phyloP scores from a whole-genome alignment of 2,113 vertebrate species.

The Vombatus ursinus region DNA sequence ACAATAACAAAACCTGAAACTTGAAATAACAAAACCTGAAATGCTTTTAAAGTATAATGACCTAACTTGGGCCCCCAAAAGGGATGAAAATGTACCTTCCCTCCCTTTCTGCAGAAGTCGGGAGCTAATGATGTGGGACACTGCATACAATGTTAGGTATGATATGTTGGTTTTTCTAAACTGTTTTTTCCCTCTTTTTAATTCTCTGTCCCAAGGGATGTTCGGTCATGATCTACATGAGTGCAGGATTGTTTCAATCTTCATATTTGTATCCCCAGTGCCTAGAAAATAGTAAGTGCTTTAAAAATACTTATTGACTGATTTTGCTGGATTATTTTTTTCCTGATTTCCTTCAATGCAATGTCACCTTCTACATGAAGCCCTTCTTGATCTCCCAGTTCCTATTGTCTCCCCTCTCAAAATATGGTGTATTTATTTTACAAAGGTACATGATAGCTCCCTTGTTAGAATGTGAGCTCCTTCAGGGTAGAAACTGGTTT shows the following conservation, averaged over 20 bases:
- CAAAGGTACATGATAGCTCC: not conserved
- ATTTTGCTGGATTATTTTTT: not conserved
- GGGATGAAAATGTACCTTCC: not conserved
- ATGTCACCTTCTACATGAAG: not conserved
- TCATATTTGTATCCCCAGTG: not conserved
- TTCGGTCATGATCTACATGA: not conserved
- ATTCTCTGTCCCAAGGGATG: not conserved
- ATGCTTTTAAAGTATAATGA: not conserved
- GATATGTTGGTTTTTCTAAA: not conserved
- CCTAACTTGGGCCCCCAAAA: not conserved
- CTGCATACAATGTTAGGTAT: not conserved
- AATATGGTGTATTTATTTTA: not conserved
- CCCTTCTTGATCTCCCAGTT: not conserved
- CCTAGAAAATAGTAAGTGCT: not conserved
- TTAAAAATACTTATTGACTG: not conserved
- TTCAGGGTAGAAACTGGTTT: not conserved
- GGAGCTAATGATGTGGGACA: no score
- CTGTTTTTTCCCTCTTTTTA: not conserved
- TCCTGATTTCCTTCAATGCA: not conserved
- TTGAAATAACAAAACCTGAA: no score
- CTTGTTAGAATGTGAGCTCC: not conserved
- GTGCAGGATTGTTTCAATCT: not conserved
- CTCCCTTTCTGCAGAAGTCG: not conserved
- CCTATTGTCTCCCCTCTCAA: not conserved
- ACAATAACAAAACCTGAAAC: no score